Evolutionary conservation across 2,113 vertebrate genomes (phyloP), one percentile per base, ranked within the genome.

Genomic region (Equus przewalskii): DNA sequence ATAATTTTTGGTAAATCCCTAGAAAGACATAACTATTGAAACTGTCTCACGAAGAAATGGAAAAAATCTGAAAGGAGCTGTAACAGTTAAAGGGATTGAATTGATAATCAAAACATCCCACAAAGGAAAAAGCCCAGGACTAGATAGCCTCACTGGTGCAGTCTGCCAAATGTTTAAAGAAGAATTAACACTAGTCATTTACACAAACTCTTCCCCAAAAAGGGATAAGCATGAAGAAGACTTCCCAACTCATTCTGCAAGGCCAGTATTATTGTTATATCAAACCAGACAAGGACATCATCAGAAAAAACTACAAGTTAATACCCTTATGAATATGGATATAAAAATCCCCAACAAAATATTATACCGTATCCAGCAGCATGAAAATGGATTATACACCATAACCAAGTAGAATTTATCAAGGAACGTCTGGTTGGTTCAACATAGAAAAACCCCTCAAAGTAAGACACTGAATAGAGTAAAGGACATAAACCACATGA

Each of bases 201-300:
- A 65, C 49, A 81, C 49, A 81, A 7, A 88, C 30, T 92, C 67
- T 83, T 94, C 88, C 76, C 69, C 16, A 65, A 75, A 81, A 90
- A 36, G 21, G 22, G 16, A 69, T 24, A 72, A 19, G 5, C 58
- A 16, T 89, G 7, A 82, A 79, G n/a, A 89, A 28, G 21, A 60
- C 62, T 46, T 84, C 11, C 46, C 44, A 85, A 36, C 28, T 56
- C n/a, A 46, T 90, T 91, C n/a, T 51, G 1, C 3, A 56, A 58
- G 36, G 64, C 36, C 64, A 85, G 0, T 62, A 41, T 72, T 70
- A 70, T 54, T 56, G 22, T 90, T 72, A 15, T 60, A 78, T 65
- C 15, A 79, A 54, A 73, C 64, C 51, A 92, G 21, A 51, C 28
- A 86, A 41, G 41, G 36, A 51, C 12, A 72, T 13, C 56, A 67